Evolutionary conservation across 2,113 vertebrate genomes (phyloP).

Genomic region (Falcunculus frontatus): DNA sequence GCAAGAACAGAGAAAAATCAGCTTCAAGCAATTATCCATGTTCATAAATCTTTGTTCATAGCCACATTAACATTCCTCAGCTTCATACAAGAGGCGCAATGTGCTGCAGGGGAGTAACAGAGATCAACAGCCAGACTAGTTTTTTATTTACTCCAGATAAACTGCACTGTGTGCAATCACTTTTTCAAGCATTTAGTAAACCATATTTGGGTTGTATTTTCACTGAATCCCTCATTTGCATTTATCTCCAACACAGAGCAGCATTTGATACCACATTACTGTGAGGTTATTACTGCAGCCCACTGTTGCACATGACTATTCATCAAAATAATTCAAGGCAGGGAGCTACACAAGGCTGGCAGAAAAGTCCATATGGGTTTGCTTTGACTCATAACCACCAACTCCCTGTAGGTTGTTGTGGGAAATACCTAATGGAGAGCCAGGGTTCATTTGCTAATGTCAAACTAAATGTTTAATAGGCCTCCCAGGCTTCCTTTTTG

Average conservation of each 20-base stretch:
- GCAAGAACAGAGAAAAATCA: not conserved
- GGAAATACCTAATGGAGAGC: not conserved
- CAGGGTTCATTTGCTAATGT: not conserved
- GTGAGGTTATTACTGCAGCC: not conserved
- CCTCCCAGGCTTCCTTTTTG: not conserved
- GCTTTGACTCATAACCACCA: not conserved
- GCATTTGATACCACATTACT: not conserved
- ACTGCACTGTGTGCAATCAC: not conserved
- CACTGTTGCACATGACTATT: not conserved
- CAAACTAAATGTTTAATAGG: not conserved
- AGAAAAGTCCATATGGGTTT: not conserved
- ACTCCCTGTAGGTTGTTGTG: not conserved
- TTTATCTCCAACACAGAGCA: not conserved
- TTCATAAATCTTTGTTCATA: slow-evolving; percentile 12
- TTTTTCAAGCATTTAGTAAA: not conserved
- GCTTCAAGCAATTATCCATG: not conserved
- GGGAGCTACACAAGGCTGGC: not conserved
- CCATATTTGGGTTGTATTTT: not conserved
- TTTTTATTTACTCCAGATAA: not conserved
- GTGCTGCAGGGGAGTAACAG: not conserved
- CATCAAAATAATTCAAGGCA: not conserved
- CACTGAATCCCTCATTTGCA: not conserved
- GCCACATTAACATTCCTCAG: not conserved
- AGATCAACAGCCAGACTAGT: not conserved
- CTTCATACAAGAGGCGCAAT: not conserved